These are phyloP conservation scores for Pemphredon lugubris DNA, from an alignment of 2,888 invertebrate species.

Conservation along the genomic window DNA sequence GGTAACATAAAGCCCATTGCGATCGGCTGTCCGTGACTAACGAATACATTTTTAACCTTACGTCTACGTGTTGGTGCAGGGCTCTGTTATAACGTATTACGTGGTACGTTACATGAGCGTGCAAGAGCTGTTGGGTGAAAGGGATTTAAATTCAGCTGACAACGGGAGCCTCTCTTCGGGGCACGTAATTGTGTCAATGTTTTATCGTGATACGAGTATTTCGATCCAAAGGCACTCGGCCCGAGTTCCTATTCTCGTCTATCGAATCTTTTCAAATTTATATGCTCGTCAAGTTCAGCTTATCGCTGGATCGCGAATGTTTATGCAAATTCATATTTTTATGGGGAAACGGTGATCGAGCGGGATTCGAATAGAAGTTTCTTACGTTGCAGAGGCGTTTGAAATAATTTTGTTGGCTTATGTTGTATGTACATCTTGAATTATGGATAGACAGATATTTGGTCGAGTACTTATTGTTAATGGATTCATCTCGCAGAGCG, in stretches of 20 bases:
- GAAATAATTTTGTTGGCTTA: too few species aligned
- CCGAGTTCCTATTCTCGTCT: background rate
- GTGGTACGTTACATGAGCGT: conserved; percentile 36
- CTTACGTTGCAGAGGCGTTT: too few species aligned
- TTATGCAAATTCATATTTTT: too few species aligned
- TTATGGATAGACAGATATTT: too few species aligned
- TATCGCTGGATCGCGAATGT: too few species aligned
- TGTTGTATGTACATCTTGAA: too few species aligned
- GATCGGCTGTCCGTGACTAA: background rate
- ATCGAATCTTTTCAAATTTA: background rate
- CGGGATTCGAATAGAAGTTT: too few species aligned
- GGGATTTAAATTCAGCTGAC: conserved; percentile 45
- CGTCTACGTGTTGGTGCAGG: background rate
- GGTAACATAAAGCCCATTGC: too few species aligned
- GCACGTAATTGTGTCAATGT: conserved; percentile 37
- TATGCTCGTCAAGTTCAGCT: background rate
- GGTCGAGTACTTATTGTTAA: too few species aligned
- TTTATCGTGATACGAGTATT: conserved; percentile 2
- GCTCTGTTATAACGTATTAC: conserved; percentile 40
- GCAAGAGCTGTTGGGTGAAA: conserved; percentile 40
- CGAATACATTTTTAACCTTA: background rate
- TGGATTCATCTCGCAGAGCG: too few species aligned
- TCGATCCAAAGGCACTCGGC: background rate
- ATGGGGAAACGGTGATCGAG: too few species aligned
- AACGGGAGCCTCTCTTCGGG: conserved; percentile 7